Base-by-base conservation (phyloP, 2,113 vertebrate genomes). In the Oreochromis aureus region DNA sequence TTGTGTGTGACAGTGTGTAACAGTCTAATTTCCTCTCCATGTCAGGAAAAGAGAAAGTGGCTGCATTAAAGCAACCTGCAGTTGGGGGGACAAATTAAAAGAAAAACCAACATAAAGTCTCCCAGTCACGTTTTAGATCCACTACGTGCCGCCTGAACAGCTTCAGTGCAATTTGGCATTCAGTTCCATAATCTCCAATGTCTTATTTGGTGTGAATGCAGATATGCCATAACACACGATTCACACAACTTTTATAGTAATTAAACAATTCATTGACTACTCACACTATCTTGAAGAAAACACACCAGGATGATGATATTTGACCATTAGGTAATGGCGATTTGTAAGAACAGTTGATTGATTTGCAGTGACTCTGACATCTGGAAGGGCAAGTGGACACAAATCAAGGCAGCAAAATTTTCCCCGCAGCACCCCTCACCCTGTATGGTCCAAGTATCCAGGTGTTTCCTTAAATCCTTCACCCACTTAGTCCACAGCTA, bases 1-100 rank as follows among this genome's bases (percentile, higher is more conserved):
- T 82, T 82, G 85, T 92, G 87, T 56, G 88, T 83, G 88, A 79
- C 85, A 81, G 86, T 15, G 86, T 91, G 84, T 82, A 87, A 87
- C 86, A 41, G 82, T 56, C 55, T 85, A 83, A 92, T 93, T 87
- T 91, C 82, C 85, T 85, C 61, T 80, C 36, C 19, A 13, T 53
- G 41, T 76, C 34, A 4, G 19, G 56, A 36, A 16, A 76, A 32
- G 56, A 88, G 12, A 76, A 90, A 80, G 30, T 41, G 82, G 81
- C 66, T 30, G 48, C 82, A 78, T 81, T 87, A 89, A 85, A 88
- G 81, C 51, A 89, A 58, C 59, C 46, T 11, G 73, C 46, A 78
- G 46, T 30, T 53, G 73, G 73, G 27, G 61, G 73, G 46, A 78
- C 46, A 53, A 78, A 34, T 41, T 41, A 41, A 53, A 78, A 32